Percentiles rank a stretch among this genome's conserved stretches.
phyloP scores from a whole-genome alignment of 2,113 vertebrate species.

The Carassius carassius region DNA sequence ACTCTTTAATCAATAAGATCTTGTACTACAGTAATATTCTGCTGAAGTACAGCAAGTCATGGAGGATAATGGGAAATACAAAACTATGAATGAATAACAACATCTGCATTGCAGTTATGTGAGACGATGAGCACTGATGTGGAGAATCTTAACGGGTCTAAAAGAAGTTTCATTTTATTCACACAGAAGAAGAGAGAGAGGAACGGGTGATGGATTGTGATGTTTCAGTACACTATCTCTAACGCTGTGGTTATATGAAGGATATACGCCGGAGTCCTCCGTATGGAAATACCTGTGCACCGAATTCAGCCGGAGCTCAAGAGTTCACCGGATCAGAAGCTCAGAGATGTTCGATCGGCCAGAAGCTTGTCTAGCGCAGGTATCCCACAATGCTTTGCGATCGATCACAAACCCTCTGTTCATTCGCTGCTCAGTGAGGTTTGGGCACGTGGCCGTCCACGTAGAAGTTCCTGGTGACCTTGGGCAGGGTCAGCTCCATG shows the following conservation, averaged over 20 bases:
- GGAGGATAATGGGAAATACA: background rate
- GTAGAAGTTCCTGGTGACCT: conserved; percentile 91
- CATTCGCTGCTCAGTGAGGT: conserved; percentile 78
- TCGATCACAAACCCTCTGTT: background rate
- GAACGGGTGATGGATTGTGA: background rate
- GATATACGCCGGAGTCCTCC: background rate
- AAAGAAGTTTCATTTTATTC: background rate
- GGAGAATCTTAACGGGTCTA: background rate
- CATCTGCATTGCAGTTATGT: background rate
- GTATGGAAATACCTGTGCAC: background rate
- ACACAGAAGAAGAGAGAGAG: background rate
- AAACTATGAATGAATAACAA: no score
- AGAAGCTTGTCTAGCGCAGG: background rate
- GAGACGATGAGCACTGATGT: background rate
- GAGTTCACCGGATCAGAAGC: background rate
- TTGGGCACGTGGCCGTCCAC: conserved; percentile 90
- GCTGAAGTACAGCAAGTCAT: background rate
- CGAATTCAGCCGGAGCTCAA: background rate
- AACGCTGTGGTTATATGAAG: background rate
- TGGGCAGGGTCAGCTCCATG: conserved; percentile 83
- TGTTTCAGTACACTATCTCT: background rate
- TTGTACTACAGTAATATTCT: background rate
- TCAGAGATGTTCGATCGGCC: background rate
- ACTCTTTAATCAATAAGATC: background rate
- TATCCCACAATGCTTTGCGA: background rate